Base-by-base conservation (phyloP, 2,797 vertebrate species). In the Enoplosus armatus region DNA sequence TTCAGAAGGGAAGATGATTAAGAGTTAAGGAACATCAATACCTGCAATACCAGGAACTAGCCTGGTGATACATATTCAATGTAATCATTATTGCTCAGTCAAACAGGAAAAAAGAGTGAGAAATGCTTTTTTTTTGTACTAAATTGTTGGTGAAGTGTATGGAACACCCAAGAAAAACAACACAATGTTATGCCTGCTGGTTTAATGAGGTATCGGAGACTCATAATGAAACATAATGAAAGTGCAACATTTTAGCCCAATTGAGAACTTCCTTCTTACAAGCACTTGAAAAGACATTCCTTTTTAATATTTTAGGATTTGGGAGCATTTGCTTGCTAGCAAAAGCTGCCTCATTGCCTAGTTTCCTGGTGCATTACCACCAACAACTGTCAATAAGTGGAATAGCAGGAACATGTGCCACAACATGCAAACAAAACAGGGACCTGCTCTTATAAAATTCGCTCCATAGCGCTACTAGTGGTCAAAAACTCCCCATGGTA, bases 51-150 rank as follows among this genome's bases (percentile, higher is more conserved):
- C n/a, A n/a, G n/a, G n/a, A n/a, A n/a, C n/a, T n/a, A n/a, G n/a
- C n/a, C 54, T 48, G 14, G n/a, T 33, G 41, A 51, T 50, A 41
- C 14, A 75, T 35, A 60, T 56, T 50, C 14, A 35, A 15, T 29
- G 7, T 3, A 64, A 33, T 62, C 5, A 59, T 54, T 63, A 62
- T 39, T 70, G 29, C 51, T 79, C 31, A 35, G 27, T 51, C 59
- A 43, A 55, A 76, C 55, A 48, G 54, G 9, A 35, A 72, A 64
- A 35, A n/a, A 33, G 14, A 3, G n/a, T 39, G 20, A 39, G 0
- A 26, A 22, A 54, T 26, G 20, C 11, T 54, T 39, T 27, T 53
- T n/a, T 60, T 47, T 65, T 54, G 12, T 27, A n/a, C 3, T 24
- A 29, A 43, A 59, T 33, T 60, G 29, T 55, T 45, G 15, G 14